Evolutionary conservation across 2,797 vertebrate genomes (phyloP).

Genomic region (Phataginus tricuspis): DNA sequence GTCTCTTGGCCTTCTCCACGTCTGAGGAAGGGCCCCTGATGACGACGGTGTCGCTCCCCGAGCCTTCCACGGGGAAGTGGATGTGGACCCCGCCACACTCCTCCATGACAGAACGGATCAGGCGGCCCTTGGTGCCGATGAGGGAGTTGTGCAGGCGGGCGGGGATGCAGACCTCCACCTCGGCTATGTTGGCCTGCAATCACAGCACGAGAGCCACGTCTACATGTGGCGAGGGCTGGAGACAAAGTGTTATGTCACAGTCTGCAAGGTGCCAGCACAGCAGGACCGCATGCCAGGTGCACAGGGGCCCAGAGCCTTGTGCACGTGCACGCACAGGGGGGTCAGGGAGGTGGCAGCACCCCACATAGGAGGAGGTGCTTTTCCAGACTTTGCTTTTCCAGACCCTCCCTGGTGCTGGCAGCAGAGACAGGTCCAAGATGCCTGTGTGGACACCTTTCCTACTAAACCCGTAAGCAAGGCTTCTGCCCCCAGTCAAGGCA

Average conservation of each 20-base stretch:
- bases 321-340: rapidly evolving
- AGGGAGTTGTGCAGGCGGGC: constrained; percentile 98
- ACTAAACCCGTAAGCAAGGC: background rate
- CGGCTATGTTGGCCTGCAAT: constrained; percentile 95
- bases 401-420: background rate
- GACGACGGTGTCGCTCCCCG: constrained; percentile 96
- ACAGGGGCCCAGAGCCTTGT: background rate
- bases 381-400: background rate
- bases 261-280: background rate
- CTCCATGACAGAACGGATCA: constrained; percentile 99
- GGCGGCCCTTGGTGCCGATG: constrained; percentile 98
- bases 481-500: background rate
- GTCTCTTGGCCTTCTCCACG: constrained; percentile 97
- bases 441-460: background rate
- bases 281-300: no score
- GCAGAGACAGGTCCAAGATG: background rate
- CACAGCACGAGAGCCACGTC: background rate
- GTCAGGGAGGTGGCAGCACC: rapidly evolving
- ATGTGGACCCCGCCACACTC: constrained; percentile 99
- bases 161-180: constrained; percentile 97
- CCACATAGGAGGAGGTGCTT: rapidly evolving
- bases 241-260: background rate
- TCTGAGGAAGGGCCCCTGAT: constrained; percentile 96
- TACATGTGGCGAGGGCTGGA: rapidly evolving
- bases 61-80: constrained; percentile 98